phyloP scores from a whole-genome alignment of 2,113 vertebrate genomes.

The Coryphaenoides rupestris region DNA sequence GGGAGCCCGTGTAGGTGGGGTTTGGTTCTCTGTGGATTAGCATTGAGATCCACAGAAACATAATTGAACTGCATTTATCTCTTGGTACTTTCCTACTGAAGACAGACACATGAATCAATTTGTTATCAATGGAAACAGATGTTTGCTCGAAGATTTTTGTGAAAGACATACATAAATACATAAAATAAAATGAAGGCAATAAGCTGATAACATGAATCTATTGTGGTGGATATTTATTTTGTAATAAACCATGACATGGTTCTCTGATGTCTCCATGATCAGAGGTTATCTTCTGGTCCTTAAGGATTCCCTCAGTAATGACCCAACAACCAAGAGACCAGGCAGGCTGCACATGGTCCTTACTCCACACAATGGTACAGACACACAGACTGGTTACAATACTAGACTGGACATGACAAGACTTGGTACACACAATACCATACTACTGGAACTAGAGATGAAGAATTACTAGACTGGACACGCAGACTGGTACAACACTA shows the following conservation, averaged over 20 bases:
- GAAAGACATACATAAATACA: too few relatives aligned
- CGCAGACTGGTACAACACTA: too few relatives aligned
- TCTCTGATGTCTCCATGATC: constrained; percentile 35
- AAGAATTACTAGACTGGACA: too few relatives aligned
- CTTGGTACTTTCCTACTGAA: constrained; percentile 29
- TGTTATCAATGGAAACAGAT: constrained; percentile 59
- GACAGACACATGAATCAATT: constrained; percentile 47
- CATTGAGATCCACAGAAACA: constrained; percentile 1
- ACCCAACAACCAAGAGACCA: constrained; percentile 17
- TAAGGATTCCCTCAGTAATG: constrained; percentile 16
- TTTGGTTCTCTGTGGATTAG: too few relatives aligned
- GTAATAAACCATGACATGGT: constrained; percentile 45
- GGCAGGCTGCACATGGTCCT: constrained; percentile 7
- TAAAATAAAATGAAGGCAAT: constrained; percentile 52
- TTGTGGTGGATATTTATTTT: not conserved
- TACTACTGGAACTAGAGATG: too few relatives aligned
- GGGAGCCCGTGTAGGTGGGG: too few relatives aligned
- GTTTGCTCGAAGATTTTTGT: constrained; percentile 30
- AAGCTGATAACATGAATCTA: constrained; percentile 7
- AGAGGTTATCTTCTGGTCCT: constrained; percentile 32
- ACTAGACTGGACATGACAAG: too few relatives aligned
- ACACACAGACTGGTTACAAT: too few relatives aligned
- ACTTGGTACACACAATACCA: too few relatives aligned
- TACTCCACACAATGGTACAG: constrained; percentile 1
- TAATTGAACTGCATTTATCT: constrained; percentile 7